These are phyloP conservation scores for Neria commutata DNA, from an alignment of 2,888 invertebrate genomes.

Conservation along the genomic window DNA sequence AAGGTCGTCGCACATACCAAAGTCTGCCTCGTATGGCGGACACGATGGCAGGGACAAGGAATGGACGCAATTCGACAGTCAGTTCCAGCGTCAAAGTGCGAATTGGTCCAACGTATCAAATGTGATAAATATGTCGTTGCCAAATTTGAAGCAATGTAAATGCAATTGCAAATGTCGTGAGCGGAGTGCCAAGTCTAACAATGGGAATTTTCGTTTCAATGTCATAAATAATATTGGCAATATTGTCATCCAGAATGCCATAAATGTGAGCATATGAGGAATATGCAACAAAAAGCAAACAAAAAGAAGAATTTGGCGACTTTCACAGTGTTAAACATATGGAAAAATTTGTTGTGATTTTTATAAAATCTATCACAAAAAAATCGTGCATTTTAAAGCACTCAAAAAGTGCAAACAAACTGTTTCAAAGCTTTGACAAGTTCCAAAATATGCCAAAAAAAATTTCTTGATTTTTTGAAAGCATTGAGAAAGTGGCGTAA, in stretches of 20 bases:
- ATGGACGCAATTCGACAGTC: constrained; percentile 19
- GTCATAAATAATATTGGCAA: constrained; percentile 47
- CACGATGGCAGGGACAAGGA: not conserved
- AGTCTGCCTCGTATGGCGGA: constrained; percentile 5
- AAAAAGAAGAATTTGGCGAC: not conserved
- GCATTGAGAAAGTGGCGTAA: no score
- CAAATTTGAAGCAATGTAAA: constrained; percentile 28
- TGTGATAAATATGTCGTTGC: constrained; percentile 39
- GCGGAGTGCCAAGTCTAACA: constrained; percentile 29
- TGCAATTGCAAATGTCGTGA: constrained; percentile 11
- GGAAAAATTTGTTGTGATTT: no score
- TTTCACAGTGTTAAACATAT: not conserved
- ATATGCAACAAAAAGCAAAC: not conserved
- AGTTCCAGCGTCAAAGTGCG: not conserved
- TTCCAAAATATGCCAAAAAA: not conserved
- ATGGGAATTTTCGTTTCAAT: constrained; percentile 42
- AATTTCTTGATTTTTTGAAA: not conserved
- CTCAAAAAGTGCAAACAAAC: not conserved
- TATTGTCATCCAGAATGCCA: constrained; percentile 51
- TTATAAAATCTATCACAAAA: not conserved
- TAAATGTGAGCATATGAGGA: constrained; percentile 48
- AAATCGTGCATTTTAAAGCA: no score
- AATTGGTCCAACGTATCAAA: constrained; percentile 11
- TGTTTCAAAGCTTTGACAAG: not conserved
- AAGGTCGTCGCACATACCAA: no score